phyloP scores from a whole-genome alignment of 2,113 vertebrate species.

The Phalacrocorax brasilianus region DNA sequence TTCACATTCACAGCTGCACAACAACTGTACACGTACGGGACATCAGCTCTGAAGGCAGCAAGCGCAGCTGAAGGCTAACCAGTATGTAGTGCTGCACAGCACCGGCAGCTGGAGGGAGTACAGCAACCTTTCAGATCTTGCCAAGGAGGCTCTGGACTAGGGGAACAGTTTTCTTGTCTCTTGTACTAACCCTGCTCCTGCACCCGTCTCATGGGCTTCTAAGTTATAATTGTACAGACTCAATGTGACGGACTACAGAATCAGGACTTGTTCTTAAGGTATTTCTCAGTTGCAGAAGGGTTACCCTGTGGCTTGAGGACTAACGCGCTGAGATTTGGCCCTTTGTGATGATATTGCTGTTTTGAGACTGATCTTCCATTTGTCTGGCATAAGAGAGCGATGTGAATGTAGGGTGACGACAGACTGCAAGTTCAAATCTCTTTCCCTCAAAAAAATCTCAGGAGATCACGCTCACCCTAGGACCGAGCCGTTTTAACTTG shows the following conservation, averaged over 20 bases:
- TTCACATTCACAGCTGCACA: background rate
- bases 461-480: background rate
- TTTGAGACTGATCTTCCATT: background rate
- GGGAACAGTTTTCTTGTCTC: background rate
- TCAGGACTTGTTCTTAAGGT: background rate
- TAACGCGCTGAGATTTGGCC: background rate
- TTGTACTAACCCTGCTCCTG: background rate
- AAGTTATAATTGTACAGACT: background rate
- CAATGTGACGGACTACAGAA: background rate
- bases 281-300: background rate
- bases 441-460: background rate
- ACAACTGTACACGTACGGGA: background rate
- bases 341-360: background rate
- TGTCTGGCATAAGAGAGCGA: background rate
- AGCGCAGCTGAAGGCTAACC: background rate
- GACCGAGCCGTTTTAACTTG: background rate
- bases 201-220: background rate
- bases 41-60: background rate
- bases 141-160: background rate
- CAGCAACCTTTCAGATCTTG: background rate
- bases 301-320: background rate
- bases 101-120: background rate
- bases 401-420: background rate
- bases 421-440: background rate
- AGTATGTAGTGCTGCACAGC: background rate